phyloP scores from a whole-genome alignment of 2,888 invertebrate genomes.

The Hirtodrosophila histrioides region DNA sequence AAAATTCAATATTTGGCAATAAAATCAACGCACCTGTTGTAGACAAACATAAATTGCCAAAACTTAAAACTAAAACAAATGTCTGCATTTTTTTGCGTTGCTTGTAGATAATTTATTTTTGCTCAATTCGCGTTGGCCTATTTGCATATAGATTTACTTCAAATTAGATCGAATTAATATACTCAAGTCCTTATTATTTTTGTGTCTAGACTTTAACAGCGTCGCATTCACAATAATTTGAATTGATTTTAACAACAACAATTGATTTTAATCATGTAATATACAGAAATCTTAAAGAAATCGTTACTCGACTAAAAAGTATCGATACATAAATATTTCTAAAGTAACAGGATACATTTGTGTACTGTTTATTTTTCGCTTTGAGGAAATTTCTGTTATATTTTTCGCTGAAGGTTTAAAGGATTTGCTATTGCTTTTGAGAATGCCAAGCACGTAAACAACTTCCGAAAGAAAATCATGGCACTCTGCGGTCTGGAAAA shows the following conservation, averaged over 20 bases:
- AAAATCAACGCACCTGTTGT: too few species aligned
- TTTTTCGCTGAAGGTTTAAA: neutral
- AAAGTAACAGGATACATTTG: conserved; percentile 6
- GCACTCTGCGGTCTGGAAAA: neutral
- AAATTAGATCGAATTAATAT: too few species aligned
- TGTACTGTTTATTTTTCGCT: conserved; percentile 3
- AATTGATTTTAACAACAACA: too few species aligned
- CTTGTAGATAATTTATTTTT: too few species aligned
- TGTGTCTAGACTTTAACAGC: too few species aligned
- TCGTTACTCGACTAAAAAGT: conserved; percentile 12
- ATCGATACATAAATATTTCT: conserved; percentile 5
- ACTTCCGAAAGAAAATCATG: conserved; percentile 10
- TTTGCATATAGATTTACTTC: too few species aligned
- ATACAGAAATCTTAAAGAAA: neutral
- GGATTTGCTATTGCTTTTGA: conserved; percentile 8
- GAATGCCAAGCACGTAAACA: conserved; percentile 24
- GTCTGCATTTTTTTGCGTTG: neutral
- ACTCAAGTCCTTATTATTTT: too few species aligned
- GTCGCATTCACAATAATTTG: too few species aligned
- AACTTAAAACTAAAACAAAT: neutral
- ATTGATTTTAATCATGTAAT: too few species aligned
- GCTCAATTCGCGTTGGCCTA: too few species aligned
- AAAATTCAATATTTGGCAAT: too few species aligned
- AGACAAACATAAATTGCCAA: too few species aligned
- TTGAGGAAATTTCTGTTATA: neutral